Conservation (phyloP, 1,140 invertebrate species). For the Muscidifurax raptorellus region DNA sequence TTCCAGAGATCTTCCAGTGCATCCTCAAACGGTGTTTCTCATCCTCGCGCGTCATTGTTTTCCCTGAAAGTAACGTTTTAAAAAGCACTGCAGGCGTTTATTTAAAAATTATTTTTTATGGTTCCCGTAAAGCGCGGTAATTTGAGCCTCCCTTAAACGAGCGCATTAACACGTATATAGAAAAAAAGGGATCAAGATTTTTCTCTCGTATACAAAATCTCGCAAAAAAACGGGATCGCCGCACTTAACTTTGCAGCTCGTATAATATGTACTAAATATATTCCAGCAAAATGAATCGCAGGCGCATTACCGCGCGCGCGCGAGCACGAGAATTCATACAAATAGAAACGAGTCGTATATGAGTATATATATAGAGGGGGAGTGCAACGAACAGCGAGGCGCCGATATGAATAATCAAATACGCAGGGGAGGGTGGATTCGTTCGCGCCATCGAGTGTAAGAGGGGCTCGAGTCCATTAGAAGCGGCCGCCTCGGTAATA, state of each 20-base stretch:
- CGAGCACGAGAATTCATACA: conserved; percentile 6
- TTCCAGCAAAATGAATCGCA: not conserved
- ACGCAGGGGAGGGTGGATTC: conserved; percentile 37
- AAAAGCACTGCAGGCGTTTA: too few species aligned
- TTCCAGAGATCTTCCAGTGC: conserved; percentile 2
- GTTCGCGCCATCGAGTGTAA: conserved; percentile 45
- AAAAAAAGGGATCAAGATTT: not conserved
- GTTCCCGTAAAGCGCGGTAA: too few species aligned
- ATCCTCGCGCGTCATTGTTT: too few species aligned
- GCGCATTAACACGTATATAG: too few species aligned
- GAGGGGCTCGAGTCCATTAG: conserved; percentile 49
- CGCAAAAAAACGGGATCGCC: not conserved
- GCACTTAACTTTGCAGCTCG: not conserved
- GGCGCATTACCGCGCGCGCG: conserved; percentile 11
- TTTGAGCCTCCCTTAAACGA: too few species aligned
- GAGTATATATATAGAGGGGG: not conserved
- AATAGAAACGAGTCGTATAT: not conserved
- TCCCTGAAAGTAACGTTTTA: too few species aligned
- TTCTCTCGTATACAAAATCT: not conserved
- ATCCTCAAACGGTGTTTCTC: too few species aligned
- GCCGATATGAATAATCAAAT: conserved; percentile 50
- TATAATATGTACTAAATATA: too few species aligned
- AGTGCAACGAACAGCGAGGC: not conserved
- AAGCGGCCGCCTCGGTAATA: conserved; percentile 23
- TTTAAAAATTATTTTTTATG: not conserved